phyloP scores from a whole-genome alignment of 2,113 vertebrate genomes.

The Menidia beryllina region DNA sequence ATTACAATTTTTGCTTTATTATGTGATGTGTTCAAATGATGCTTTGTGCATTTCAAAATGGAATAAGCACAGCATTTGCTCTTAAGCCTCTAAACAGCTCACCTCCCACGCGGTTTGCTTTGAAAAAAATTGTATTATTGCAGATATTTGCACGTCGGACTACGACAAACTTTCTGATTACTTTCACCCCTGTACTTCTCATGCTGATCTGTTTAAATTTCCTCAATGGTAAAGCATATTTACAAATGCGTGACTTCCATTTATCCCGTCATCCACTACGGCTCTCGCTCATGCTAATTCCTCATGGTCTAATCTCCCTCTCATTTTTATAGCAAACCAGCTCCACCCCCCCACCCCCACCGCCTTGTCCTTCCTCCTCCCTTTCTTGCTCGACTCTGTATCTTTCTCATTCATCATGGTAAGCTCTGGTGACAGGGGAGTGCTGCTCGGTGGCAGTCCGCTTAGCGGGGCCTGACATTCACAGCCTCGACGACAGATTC shows the following conservation, averaged over 20 bases:
- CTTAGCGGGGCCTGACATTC: constrained; percentile 75
- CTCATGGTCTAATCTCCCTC: constrained; percentile 3
- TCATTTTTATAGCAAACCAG: constrained; percentile 3
- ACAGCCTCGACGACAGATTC: constrained; percentile 69
- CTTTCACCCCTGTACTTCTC: not conserved
- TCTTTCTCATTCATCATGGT: constrained; percentile 72
- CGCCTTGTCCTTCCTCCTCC: not conserved
- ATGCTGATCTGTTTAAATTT: not conserved
- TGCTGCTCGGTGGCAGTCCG: constrained; percentile 67
- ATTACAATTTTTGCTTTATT: not conserved
- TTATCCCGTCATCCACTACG: constrained; percentile 42
- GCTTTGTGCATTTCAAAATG: too few relatives aligned
- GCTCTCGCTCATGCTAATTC: constrained; percentile 45
- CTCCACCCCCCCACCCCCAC: not conserved
- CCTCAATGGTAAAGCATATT: not conserved
- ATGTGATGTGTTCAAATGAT: not conserved
- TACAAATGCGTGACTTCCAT: constrained; percentile 41
- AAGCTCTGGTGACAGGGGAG: constrained; percentile 62
- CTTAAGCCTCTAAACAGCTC: not conserved
- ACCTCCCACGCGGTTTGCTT: not conserved
- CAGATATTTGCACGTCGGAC: not conserved
- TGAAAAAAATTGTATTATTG: not conserved
- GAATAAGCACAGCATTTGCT: too few relatives aligned
- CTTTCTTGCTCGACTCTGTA: not conserved
- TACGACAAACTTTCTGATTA: too few relatives aligned